These are phyloP conservation scores for Lepidurus couesii DNA, from an alignment of 1,140 invertebrate species.

Conservation along the genomic window DNA sequence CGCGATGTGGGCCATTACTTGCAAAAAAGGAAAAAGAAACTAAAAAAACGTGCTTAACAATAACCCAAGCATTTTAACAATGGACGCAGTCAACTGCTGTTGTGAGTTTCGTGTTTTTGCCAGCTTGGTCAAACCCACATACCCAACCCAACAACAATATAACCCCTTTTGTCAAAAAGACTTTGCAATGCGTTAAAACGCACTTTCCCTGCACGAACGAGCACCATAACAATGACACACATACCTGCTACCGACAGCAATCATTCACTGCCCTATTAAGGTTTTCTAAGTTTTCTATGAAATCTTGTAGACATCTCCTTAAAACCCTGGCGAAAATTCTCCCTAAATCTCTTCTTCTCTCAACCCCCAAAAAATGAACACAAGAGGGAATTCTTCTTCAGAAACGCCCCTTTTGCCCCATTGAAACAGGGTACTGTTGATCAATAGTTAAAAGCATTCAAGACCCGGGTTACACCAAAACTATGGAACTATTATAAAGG, in stretches of 20 bases:
- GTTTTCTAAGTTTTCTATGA: too few relatives aligned
- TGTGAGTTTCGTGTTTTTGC: neutral
- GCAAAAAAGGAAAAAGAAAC: too few relatives aligned
- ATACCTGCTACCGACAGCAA: conserved; percentile 5
- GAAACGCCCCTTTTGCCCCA: too few relatives aligned
- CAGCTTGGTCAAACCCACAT: neutral
- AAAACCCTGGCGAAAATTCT: too few relatives aligned
- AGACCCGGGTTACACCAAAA: neutral
- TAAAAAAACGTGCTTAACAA: too few relatives aligned
- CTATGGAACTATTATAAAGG: neutral
- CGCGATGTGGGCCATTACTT: too few relatives aligned
- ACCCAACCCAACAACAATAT: neutral
- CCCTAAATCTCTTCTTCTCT: too few relatives aligned
- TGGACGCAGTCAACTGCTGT: neutral
- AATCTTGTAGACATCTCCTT: too few relatives aligned
- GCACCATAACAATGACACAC: neutral
- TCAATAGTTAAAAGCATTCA: neutral
- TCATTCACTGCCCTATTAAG: conserved; percentile 17
- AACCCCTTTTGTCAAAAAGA: neutral
- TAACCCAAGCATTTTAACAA: too few relatives aligned
- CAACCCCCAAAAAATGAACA: too few relatives aligned
- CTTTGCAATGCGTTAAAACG: neutral
- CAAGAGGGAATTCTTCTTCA: too few relatives aligned
- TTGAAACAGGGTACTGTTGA: neutral
- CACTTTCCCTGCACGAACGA: neutral